Conservation (phyloP, 2,888 invertebrate species). For the Octodonta nipae region DNA sequence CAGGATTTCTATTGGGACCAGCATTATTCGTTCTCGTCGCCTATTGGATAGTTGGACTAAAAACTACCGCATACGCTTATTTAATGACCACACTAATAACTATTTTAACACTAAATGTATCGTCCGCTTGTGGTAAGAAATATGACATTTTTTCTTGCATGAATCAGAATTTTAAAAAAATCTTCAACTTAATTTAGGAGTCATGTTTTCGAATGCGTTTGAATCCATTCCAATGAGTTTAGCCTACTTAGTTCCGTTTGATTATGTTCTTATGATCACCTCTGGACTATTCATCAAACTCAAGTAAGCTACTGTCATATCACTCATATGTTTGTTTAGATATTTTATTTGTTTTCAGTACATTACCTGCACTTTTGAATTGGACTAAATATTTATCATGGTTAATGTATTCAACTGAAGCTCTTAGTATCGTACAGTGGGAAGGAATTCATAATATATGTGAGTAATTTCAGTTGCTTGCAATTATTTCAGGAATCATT, state of each 20-base stretch:
- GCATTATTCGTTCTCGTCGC: slow-evolving; percentile 65
- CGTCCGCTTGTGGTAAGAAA: slow-evolving; percentile 78
- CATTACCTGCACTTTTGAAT: slow-evolving; percentile 33
- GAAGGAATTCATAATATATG: slow-evolving; percentile 58
- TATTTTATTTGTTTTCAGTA: slow-evolving; percentile 9
- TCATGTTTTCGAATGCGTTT: slow-evolving; percentile 74
- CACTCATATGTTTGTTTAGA: too few relatives aligned
- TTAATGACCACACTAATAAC: slow-evolving; percentile 53
- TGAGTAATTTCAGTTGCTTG: too few relatives aligned
- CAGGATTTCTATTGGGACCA: slow-evolving; percentile 73
- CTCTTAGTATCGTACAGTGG: slow-evolving; percentile 72
- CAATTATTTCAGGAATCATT: too few relatives aligned
- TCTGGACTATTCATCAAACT: slow-evolving; percentile 74
- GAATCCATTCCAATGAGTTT: slow-evolving; percentile 67
- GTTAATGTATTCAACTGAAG: slow-evolving; percentile 78
- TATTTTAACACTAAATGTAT: slow-evolving; percentile 70
- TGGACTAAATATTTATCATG: slow-evolving; percentile 75
- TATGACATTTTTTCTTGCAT: too few relatives aligned
- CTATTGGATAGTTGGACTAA: slow-evolving; percentile 78
- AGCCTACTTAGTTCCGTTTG: slow-evolving; percentile 74
- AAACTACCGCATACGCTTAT: slow-evolving; percentile 53
- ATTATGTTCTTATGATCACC: slow-evolving; percentile 75
- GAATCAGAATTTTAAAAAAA: too few relatives aligned
- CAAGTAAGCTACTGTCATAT: slow-evolving; percentile 52
- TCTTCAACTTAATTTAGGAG: slow-evolving; percentile 40